These are phyloP conservation scores for Ciconia nigra DNA, from an alignment of 2,797 vertebrate species.

Conservation along the genomic window DNA sequence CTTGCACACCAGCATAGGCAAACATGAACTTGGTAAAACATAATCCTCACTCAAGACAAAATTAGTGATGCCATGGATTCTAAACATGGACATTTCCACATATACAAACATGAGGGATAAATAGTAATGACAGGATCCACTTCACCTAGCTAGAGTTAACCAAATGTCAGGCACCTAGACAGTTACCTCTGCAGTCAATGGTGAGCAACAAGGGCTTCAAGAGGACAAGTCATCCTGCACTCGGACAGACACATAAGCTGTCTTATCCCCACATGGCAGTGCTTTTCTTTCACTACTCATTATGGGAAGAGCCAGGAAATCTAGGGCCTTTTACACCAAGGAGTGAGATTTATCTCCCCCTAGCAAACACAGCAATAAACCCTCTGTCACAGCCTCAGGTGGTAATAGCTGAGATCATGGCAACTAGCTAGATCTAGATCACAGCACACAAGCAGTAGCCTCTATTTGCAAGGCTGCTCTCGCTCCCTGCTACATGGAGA, in stretches of 20 bases:
- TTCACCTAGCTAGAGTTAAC: background rate
- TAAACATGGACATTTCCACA: background rate
- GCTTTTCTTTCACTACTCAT: background rate
- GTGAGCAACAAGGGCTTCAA: background rate
- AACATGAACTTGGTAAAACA: background rate
- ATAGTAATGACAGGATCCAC: background rate
- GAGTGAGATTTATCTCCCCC: background rate
- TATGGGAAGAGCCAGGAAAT: background rate
- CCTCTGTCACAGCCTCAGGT: background rate
- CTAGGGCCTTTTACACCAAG: background rate
- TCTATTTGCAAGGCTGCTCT: background rate
- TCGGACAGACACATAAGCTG: background rate
- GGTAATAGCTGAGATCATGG: background rate
- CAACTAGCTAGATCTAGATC: background rate
- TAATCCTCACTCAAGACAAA: background rate
- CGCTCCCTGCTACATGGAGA: background rate
- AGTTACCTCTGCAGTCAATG: background rate
- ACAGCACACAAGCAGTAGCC: background rate
- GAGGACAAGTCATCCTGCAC: background rate
- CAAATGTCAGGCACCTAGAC: background rate
- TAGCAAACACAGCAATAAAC: background rate
- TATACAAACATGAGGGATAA: background rate
- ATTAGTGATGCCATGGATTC: background rate
- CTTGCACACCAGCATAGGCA: background rate
- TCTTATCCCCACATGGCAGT: background rate